phyloP scores from a whole-genome alignment of 2,113 vertebrate species.

The Phocoena phocoena region DNA sequence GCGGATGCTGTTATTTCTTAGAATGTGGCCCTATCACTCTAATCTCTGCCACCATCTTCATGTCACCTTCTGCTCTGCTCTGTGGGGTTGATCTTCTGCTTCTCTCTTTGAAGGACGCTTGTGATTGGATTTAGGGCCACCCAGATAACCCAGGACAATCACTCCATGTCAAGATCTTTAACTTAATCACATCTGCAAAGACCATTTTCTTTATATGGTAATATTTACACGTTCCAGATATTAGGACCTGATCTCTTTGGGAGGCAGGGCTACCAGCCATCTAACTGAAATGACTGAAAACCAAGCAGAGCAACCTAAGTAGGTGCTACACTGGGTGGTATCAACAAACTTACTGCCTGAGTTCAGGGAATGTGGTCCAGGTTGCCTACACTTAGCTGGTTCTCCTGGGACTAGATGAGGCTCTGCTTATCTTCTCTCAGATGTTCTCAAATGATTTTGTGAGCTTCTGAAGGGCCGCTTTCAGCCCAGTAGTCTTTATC shows the following conservation, averaged over 20 bases:
- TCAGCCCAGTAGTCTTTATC: not conserved
- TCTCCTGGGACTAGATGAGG: not conserved
- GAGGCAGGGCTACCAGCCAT: not conserved
- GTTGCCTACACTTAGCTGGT: not conserved
- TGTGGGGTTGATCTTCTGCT: no score
- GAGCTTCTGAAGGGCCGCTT: not conserved
- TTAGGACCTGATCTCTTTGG: not conserved
- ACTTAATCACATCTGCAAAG: not conserved
- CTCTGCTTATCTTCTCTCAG: not conserved
- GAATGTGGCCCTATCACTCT: not conserved
- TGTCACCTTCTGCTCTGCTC: not conserved
- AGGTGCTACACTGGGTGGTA: not conserved
- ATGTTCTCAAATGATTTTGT: not conserved
- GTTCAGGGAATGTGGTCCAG: not conserved
- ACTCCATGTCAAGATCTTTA: not conserved
- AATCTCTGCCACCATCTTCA: not conserved
- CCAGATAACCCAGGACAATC: not conserved
- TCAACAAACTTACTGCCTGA: not conserved
- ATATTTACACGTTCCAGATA: not conserved
- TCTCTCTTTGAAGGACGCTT: not conserved
- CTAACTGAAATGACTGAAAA: not conserved
- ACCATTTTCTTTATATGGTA: not conserved
- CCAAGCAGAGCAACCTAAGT: not conserved
- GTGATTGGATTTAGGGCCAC: not conserved
- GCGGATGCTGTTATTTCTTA: not conserved